These are phyloP conservation scores for Saccostrea echinata DNA, from an alignment of 1,140 invertebrate genomes.

Conservation along the genomic window DNA sequence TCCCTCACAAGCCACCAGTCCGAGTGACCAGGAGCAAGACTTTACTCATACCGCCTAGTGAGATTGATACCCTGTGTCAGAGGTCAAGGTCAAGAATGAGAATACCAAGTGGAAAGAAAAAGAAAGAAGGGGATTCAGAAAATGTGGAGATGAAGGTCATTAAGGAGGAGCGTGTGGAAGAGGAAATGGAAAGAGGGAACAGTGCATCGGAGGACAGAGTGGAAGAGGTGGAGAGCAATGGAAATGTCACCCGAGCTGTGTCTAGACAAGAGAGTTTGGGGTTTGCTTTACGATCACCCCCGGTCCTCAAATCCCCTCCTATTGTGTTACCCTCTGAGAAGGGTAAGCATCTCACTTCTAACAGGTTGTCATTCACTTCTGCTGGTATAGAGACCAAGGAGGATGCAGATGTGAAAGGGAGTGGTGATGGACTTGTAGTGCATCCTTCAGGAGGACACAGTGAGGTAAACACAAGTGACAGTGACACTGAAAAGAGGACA, in stretches of 20 bases:
- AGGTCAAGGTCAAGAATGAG: slow-evolving; percentile 33
- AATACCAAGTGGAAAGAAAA: slow-evolving; percentile 11
- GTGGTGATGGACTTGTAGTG: neutral
- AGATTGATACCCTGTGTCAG: neutral
- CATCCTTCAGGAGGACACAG: neutral
- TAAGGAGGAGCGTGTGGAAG: neutral
- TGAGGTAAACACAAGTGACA: neutral
- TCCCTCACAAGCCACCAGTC: neutral
- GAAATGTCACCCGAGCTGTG: neutral
- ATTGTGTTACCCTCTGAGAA: slow-evolving; percentile 9
- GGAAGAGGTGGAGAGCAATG: neutral
- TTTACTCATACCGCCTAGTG: neutral
- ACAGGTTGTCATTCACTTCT: neutral
- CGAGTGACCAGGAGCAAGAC: neutral
- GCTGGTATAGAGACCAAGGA: neutral
- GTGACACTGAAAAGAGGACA: neutral
- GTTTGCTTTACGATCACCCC: slow-evolving; percentile 40
- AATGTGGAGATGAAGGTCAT: neutral
- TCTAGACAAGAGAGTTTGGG: slow-evolving; percentile 41
- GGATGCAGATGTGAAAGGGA: neutral
- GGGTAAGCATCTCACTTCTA: neutral
- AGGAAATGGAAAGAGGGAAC: neutral
- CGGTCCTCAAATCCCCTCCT: neutral
- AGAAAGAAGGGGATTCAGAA: neutral
- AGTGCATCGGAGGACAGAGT: neutral